phyloP scores from a whole-genome alignment of 1,140 invertebrate species.

The Wiebesia pumilae region DNA sequence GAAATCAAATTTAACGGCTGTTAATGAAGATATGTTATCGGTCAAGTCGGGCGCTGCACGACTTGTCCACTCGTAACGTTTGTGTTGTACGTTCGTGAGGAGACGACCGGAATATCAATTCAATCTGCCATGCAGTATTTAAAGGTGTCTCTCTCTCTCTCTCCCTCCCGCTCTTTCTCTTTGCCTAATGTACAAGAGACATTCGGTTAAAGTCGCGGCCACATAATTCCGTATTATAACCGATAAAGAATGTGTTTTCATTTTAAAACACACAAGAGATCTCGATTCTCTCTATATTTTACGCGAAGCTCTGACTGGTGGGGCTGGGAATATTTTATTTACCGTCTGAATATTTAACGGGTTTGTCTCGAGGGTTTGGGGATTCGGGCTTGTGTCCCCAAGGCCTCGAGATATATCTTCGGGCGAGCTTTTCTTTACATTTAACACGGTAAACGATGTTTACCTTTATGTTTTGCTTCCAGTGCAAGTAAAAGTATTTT shows the following conservation, averaged over 20 bases:
- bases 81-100: constrained; percentile 1
- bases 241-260: constrained; percentile 44
- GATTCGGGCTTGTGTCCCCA: constrained; percentile 50
- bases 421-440: constrained; percentile 34
- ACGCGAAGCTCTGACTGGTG: constrained; percentile 35
- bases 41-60: constrained; percentile 9
- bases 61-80: constrained; percentile 4
- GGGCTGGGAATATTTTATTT: constrained; percentile 71
- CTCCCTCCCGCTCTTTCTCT: not conserved
- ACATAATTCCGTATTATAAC: constrained; percentile 32
- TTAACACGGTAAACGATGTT: constrained; percentile 51
- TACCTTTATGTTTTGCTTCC: constrained; percentile 2
- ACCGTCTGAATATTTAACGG: constrained; percentile 74
- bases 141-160: not conserved
- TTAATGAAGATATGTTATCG: constrained; percentile 52
- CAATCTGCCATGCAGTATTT: constrained; percentile 46
- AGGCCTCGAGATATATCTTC: constrained; percentile 56
- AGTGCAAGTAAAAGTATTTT: not conserved
- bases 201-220: not conserved
- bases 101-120: constrained; percentile 48
- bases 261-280: constrained; percentile 17
- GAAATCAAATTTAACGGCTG: constrained; percentile 43
- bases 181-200: not conserved
- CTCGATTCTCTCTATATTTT: constrained; percentile 4
- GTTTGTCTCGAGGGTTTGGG: constrained; percentile 53